phyloP scores from a whole-genome alignment of 2,113 vertebrate genomes.

The Stigmatopora nigra region DNA sequence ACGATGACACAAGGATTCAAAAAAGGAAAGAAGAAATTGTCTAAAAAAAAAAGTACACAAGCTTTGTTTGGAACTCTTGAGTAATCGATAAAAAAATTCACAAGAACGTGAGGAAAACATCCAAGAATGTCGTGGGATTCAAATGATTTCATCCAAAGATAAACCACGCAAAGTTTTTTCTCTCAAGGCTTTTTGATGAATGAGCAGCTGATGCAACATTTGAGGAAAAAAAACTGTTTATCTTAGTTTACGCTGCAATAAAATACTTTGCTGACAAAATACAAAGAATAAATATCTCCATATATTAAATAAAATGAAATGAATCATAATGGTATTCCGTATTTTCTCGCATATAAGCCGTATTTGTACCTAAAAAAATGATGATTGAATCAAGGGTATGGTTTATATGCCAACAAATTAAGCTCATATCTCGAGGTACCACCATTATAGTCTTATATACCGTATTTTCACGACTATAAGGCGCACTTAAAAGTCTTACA shows the following conservation, averaged over 20 bases:
- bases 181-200: background rate
- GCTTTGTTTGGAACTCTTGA: background rate
- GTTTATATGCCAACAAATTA: too few species aligned
- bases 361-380: too few species aligned
- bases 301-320: too few species aligned
- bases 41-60: slow-evolving; percentile 12
- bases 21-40: background rate
- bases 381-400: too few species aligned
- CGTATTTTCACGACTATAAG: too few species aligned
- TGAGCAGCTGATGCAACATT: slow-evolving; percentile 11
- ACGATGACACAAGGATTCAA: slow-evolving; percentile 43
- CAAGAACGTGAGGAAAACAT: background rate
- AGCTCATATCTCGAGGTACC: too few species aligned
- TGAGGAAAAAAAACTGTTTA: background rate
- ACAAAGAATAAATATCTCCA: too few species aligned
- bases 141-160: background rate
- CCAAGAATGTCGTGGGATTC: slow-evolving; percentile 2
- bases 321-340: too few species aligned
- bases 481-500: too few species aligned
- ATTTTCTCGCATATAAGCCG: too few species aligned
- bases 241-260: background rate
- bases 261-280: too few species aligned
- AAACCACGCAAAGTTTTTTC: background rate
- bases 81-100: slow-evolving; percentile 18
- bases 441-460: too few species aligned